These are phyloP conservation scores for Ophion ellenae DNA, from an alignment of 2,888 invertebrate species.

Conservation along the genomic window DNA sequence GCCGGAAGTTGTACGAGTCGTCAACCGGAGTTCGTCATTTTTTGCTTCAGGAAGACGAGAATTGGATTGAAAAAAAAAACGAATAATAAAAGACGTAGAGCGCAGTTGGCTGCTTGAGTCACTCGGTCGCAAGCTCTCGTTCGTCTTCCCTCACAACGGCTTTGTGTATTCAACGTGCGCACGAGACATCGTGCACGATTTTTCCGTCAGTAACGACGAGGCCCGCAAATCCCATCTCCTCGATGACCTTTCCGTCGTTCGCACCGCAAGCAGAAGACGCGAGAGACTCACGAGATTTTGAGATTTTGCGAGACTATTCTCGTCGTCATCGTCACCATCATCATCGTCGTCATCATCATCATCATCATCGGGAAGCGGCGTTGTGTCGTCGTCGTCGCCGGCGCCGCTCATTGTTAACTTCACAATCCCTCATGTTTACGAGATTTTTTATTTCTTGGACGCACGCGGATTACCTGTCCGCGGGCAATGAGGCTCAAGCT, in stretches of 20 bases:
- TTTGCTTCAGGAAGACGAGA: constrained; percentile 48
- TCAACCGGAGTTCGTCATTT: constrained; percentile 71
- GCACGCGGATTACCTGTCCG: not conserved
- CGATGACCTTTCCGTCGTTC: constrained; percentile 16
- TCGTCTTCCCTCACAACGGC: not conserved
- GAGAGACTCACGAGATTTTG: constrained; percentile 17
- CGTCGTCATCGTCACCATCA: not conserved
- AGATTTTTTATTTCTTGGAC: not conserved
- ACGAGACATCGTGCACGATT: constrained; percentile 18
- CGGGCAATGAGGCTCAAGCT: not conserved
- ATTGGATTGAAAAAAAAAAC: constrained; percentile 24
- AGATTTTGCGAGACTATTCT: not conserved
- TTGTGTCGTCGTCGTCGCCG: not conserved
- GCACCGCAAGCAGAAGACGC: not conserved
- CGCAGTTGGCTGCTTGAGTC: not conserved
- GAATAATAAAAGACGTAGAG: not conserved
- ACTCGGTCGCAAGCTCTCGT: constrained; percentile 1
- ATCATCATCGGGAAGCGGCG: not conserved
- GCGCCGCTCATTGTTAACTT: not conserved
- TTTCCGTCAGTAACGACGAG: constrained; percentile 10
- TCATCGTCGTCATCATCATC: not conserved
- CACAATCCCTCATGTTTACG: not conserved
- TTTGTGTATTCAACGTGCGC: constrained; percentile 21
- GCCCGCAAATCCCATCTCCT: not conserved
- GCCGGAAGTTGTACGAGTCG: constrained; percentile 3